Percentiles rank a stretch among this genome's conserved stretches.
Conservation (phyloP, 2,113 vertebrate genomes). For the Forbesichthys agassizii region DNA sequence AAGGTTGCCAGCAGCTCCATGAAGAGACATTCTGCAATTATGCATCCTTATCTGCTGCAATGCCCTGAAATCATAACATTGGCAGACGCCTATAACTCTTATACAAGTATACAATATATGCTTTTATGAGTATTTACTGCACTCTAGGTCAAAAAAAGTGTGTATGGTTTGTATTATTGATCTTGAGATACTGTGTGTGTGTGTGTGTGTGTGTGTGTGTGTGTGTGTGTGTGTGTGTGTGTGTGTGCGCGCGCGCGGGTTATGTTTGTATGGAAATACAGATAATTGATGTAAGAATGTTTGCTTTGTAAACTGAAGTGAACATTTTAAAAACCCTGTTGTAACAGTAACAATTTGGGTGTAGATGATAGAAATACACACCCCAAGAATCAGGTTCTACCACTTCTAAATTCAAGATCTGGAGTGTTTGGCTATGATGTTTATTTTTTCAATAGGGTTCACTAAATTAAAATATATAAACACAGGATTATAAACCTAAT, state of each 20-base stretch:
- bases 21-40: constrained; percentile 7
- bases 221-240: too few relatives aligned
- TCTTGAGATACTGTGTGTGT: too few relatives aligned
- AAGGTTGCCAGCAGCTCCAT: constrained; percentile 51
- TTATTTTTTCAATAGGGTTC: neutral
- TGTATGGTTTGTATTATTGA: too few relatives aligned
- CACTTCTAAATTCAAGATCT: constrained; percentile 12
- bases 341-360: constrained; percentile 24
- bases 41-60: constrained; percentile 38
- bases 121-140: too few relatives aligned
- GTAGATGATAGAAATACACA: constrained; percentile 7
- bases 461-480: too few relatives aligned
- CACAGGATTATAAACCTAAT: too few relatives aligned
- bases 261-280: neutral
- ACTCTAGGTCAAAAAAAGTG: too few relatives aligned
- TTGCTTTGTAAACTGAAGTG: neutral
- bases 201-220: too few relatives aligned
- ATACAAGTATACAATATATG: too few relatives aligned
- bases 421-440: neutral
- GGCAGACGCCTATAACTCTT: too few relatives aligned
- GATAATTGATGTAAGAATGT: neutral
- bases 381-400: constrained; percentile 41
- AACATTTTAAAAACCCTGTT: constrained; percentile 7
- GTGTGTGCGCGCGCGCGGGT: too few relatives aligned
- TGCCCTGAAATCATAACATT: constrained; percentile 38